A percentile compares a stretch with the other conserved stretches of the same genome.
phyloP scores from a whole-genome alignment of 2,113 vertebrate species.

The Mastomys coucha region DNA sequence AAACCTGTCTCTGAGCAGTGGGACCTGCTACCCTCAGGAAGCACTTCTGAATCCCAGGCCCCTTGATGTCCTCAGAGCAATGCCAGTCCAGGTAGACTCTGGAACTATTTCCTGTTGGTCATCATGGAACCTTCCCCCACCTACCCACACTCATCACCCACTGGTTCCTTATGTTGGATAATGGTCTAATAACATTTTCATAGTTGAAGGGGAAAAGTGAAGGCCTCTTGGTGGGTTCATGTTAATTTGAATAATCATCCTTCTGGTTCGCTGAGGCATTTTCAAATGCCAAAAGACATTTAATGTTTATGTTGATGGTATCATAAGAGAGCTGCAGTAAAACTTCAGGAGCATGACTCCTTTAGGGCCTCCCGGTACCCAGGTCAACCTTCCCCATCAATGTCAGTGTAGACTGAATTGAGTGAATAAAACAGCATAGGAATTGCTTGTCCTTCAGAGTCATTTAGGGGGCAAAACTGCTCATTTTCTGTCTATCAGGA shows the following conservation, averaged over 20 bases:
- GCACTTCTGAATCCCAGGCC: background rate
- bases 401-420: background rate
- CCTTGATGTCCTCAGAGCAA: constrained; percentile 52
- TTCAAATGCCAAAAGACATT: background rate
- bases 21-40: background rate
- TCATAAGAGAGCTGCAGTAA: background rate
- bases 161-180: constrained; percentile 66
- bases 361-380: accelerated
- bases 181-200: background rate
- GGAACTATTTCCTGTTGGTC: constrained; percentile 72
- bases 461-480: too few species aligned
- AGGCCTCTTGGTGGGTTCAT: constrained; percentile 4
- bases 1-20: constrained; percentile 58
- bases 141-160: constrained; percentile 69
- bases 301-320: background rate
- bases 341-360: background rate
- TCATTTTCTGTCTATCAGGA: accelerated
- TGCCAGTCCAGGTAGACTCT: constrained; percentile 29
- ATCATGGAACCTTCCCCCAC: constrained; percentile 55
- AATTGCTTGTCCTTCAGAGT: background rate
- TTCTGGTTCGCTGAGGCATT: background rate
- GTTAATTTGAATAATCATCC: constrained; percentile 16
- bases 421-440: background rate
- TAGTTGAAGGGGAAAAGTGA: background rate
- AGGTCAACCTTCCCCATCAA: background rate